Conservation (phyloP, 2,113 vertebrate species). For the Hyperopisus bebe region DNA sequence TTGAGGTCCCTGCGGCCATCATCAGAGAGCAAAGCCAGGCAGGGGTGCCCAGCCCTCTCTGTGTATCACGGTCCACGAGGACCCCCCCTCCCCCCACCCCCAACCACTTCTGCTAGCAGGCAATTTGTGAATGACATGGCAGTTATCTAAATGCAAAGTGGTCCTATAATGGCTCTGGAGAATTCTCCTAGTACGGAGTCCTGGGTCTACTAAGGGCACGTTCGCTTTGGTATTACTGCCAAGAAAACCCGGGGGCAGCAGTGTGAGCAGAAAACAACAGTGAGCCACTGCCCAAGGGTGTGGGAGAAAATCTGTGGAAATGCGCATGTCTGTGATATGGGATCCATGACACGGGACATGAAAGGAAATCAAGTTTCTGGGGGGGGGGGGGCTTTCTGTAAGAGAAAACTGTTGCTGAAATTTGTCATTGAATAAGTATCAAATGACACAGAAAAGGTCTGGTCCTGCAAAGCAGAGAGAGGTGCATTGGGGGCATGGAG, state of each 20-base stretch:
- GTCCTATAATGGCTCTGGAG: slow-evolving; percentile 59
- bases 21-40: slow-evolving; percentile 22
- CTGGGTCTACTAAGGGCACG: slow-evolving; percentile 23
- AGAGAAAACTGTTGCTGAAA: background rate
- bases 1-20: background rate
- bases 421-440: background rate
- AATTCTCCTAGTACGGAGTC: slow-evolving; percentile 45
- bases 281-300: background rate
- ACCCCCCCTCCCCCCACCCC: slow-evolving; percentile 12
- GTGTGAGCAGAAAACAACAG: background rate
- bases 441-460: background rate
- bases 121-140: slow-evolving; percentile 55
- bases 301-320: background rate
- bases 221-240: background rate
- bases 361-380: background rate
- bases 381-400: background rate
- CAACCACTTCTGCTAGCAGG: slow-evolving; percentile 31
- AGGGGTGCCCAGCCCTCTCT: slow-evolving; percentile 37
- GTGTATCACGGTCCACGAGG: background rate
- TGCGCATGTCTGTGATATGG: background rate
- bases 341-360: background rate
- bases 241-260: background rate
- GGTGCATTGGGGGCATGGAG: background rate
- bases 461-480: background rate
- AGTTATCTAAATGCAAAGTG: slow-evolving; percentile 72